Evolutionary conservation across 2,113 vertebrate genomes (phyloP).

Genomic region (Ceyx melanurus): DNA sequence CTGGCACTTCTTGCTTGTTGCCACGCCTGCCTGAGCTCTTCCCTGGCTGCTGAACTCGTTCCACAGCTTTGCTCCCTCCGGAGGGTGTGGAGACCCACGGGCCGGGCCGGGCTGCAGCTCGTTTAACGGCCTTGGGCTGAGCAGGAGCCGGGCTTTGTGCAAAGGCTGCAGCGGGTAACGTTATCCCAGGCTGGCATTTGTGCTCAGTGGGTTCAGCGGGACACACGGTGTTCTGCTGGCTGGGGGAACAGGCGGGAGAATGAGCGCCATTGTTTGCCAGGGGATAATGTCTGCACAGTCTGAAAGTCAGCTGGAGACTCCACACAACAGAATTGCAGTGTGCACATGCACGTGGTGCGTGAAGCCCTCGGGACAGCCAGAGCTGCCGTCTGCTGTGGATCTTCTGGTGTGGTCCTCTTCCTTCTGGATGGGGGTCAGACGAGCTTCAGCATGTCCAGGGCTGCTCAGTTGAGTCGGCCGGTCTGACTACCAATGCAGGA

Average conservation of each 20-base stretch:
- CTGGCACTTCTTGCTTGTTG: neutral
- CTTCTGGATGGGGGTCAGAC: neutral
- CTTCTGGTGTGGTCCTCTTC: neutral
- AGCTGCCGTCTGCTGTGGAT: neutral
- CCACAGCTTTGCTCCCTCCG: fast-evolving
- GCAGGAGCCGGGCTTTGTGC: neutral
- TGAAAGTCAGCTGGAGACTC: conserved; percentile 29
- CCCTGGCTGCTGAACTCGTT: neutral
- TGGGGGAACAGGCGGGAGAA: neutral
- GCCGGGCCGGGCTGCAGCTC: neutral
- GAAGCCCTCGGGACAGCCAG: neutral
- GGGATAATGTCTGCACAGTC: conserved; percentile 30
- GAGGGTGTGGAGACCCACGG: neutral
- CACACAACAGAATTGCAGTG: neutral
- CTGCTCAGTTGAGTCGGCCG: neutral
- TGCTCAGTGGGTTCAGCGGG: neutral
- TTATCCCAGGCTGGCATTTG: neutral
- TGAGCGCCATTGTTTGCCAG: conserved; percentile 24
- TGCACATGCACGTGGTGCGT: neutral
- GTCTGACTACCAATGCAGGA: fast-evolving
- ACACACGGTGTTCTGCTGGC: neutral
- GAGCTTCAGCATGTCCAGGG: neutral
- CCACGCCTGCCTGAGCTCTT: neutral
- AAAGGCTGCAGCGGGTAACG: neutral
- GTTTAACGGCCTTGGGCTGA: fast-evolving